phyloP scores from a whole-genome alignment of 2,113 vertebrate species.

The Thryonomys swinderianus region DNA sequence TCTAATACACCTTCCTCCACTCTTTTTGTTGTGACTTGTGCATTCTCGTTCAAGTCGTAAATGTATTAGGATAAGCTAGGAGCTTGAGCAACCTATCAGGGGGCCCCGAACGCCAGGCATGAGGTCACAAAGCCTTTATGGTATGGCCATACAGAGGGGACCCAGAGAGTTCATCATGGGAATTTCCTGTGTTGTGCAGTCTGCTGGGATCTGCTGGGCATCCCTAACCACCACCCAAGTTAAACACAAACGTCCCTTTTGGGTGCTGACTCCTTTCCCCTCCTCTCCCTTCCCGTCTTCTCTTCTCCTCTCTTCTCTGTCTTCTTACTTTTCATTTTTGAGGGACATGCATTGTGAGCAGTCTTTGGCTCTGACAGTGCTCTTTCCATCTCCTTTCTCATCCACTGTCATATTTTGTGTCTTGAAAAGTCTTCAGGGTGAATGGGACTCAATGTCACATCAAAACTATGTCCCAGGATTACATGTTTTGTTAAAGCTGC shows the following conservation, averaged over 20 bases:
- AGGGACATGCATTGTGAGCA: not conserved
- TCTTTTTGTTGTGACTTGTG: not conserved
- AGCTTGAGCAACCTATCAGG: not conserved
- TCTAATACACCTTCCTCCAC: not conserved
- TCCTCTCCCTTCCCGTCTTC: too few species aligned
- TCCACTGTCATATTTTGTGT: not conserved
- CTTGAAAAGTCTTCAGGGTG: not conserved
- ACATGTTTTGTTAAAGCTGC: not conserved
- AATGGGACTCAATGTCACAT: not conserved
- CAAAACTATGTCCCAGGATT: not conserved
- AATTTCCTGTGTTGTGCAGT: conserved; percentile 80
- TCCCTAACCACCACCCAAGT: conserved; percentile 65
- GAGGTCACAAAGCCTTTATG: conserved; percentile 10
- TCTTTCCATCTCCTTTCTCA: not conserved
- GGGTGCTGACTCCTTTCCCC: not conserved
- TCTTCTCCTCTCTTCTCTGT: not conserved
- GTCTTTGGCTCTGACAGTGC: not conserved
- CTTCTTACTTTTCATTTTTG: not conserved
- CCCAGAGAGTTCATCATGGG: conserved; percentile 74
- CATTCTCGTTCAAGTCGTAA: not conserved
- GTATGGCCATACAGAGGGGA: conserved; percentile 62
- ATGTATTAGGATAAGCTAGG: not conserved
- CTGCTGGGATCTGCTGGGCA: conserved; percentile 73
- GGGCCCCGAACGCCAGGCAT: not conserved
- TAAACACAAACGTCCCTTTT: conserved; percentile 57